Evolutionary conservation across 2,113 vertebrate genomes (phyloP).

Genomic region (Mixornis gularis): DNA sequence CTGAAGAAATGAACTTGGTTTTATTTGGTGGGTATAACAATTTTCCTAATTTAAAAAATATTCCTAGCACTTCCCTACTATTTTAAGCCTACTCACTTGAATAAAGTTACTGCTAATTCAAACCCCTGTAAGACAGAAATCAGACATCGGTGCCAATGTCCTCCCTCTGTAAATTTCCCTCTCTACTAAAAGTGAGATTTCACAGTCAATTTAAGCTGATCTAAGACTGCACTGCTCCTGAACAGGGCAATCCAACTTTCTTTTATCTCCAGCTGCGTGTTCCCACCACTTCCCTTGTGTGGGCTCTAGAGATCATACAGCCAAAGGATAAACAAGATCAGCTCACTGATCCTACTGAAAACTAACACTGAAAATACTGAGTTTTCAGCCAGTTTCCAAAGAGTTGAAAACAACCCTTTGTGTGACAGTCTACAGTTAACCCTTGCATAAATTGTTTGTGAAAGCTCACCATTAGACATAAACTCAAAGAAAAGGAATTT

Average conservation of each 20-base stretch:
- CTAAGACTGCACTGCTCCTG: conserved; percentile 53
- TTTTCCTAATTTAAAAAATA: neutral
- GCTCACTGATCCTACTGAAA: conserved; percentile 41
- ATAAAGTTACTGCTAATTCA: neutral
- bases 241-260: conserved; percentile 55
- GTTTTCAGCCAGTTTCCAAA: neutral
- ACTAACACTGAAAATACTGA: neutral
- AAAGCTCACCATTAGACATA: neutral
- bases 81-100: neutral
- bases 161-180: conserved; percentile 8
- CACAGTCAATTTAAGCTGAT: conserved; percentile 66
- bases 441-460: neutral
- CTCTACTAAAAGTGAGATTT: conserved; percentile 52
- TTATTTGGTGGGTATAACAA: neutral
- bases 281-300: conserved; percentile 59
- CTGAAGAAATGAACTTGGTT: neutral
- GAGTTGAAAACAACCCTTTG: neutral
- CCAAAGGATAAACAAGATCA: conserved; percentile 56
- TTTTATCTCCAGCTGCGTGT: conserved; percentile 60
- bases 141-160: neutral
- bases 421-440: neutral
- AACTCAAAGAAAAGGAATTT: neutral
- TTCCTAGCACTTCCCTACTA: neutral
- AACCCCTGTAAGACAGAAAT: neutral
- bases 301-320: conserved; percentile 38